phyloP scores from a whole-genome alignment of 2,113 vertebrate genomes.

The Aptenodytes patagonicus region DNA sequence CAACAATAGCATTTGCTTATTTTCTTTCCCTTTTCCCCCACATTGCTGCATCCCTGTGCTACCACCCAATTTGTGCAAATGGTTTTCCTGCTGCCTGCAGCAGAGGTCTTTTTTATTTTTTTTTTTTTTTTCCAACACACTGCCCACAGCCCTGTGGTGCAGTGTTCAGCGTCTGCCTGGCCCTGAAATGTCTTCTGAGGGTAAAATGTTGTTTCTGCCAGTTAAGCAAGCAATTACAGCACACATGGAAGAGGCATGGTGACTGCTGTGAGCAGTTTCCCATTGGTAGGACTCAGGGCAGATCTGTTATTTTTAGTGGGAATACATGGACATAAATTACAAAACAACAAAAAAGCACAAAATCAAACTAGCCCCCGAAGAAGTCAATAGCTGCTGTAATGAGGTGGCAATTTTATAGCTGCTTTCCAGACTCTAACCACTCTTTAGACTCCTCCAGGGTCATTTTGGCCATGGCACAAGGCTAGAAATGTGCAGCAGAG shows the following conservation, averaged over 20 bases:
- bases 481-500: fast-evolving
- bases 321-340: background rate
- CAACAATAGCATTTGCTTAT: background rate
- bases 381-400: background rate
- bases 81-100: background rate
- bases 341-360: background rate
- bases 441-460: background rate
- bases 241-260: background rate
- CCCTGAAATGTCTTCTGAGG: background rate
- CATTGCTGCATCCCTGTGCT: background rate
- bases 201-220: background rate
- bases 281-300: background rate
- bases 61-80: background rate
- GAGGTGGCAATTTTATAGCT: background rate
- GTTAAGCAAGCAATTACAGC: background rate
- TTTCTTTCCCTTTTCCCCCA: background rate
- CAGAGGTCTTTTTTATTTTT: background rate
- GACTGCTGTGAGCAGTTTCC: background rate
- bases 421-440: background rate
- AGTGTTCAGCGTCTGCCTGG: background rate
- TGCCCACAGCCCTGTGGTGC: background rate
- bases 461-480: background rate
- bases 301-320: background rate
- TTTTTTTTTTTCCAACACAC: background rate
- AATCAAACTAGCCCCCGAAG: background rate